Base-by-base conservation (phyloP, 1,140 invertebrate species). In the Frieseomelitta varia region DNA sequence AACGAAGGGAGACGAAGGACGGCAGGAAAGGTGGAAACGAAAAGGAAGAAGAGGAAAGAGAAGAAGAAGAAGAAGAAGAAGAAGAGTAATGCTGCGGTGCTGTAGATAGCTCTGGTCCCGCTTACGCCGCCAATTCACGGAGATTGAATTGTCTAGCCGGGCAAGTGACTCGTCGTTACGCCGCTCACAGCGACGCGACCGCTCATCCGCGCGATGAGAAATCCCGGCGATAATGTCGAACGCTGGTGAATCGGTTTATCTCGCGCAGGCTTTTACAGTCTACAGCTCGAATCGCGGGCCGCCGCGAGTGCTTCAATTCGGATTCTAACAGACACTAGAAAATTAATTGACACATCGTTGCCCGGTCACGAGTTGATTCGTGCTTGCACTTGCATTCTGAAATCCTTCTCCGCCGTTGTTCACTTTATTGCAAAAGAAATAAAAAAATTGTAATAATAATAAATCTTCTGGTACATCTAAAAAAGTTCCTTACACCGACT, bases 131-230 rank as follows among this genome's bases (percentile, higher is more conserved):
- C 88, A 75, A 84, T 89, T 84, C 87, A 67, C 78, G 58, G 79
- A 89, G 88, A 89, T 89, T 89, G 88, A 89, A 89, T 89, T 85
- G 88, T 89, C 85, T 79, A 78, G 71, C 47, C 53, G 75, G 75
- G 75, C 75, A 47, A 89, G 79, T 82, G 87, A 85, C 88, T 88
- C 69, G 79, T 86, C 79, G 84, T 89, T 89, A 86, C 80, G 76
- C 79, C 79, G 76, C 79, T 88, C 61, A 71, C 85, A 55, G 47
- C 53, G 77, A 77, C 77, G 77, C 73, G 72, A 24, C 72, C 76
- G 82, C 55, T 47, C n/a, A 61, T 58, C 53, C 51, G 12, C 63
- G 24, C 74, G 68, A 77, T 61, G 74, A 85, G 61, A 78, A 88
- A 79, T 85, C 79, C 72, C 39, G 21, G 24, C 56, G 47, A 77